These are phyloP conservation scores for Pardosa pseudoannulata DNA, from an alignment of 2,888 invertebrate species.

Conservation along the genomic window DNA sequence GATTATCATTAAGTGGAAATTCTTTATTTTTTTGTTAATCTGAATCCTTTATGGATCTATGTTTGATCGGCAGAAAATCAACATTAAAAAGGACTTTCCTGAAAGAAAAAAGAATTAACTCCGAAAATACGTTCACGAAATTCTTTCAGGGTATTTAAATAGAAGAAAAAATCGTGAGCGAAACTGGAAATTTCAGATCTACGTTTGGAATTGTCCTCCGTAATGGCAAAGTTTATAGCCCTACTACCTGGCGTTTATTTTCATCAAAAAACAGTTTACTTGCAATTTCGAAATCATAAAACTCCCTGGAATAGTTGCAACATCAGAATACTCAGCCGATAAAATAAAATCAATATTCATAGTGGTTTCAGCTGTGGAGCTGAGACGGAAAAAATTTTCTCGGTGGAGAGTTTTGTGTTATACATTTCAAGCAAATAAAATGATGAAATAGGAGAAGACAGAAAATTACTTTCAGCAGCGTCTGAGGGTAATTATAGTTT, in stretches of 20 bases:
- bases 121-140: too few relatives aligned
- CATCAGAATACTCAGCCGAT: not conserved
- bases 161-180: not conserved
- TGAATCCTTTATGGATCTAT: too few relatives aligned
- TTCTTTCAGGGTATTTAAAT: not conserved
- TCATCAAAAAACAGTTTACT: not conserved
- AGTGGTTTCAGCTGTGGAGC: not conserved
- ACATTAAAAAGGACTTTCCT: too few relatives aligned
- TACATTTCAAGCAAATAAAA: too few relatives aligned
- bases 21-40: too few relatives aligned
- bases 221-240: not conserved
- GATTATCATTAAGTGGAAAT: too few relatives aligned
- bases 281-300: not conserved
- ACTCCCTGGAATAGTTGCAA: not conserved
- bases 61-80: too few relatives aligned
- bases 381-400: not conserved
- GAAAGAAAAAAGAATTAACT: too few relatives aligned
- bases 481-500: too few relatives aligned
- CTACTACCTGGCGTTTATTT: not conserved
- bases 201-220: not conserved
- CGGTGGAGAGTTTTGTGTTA: not conserved
- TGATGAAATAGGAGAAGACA: too few relatives aligned
- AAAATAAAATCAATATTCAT: not conserved
- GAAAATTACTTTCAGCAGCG: too few relatives aligned
- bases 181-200: not conserved